Conservation (phyloP, 2,113 vertebrate genomes). For the Chloebia gouldiae region DNA sequence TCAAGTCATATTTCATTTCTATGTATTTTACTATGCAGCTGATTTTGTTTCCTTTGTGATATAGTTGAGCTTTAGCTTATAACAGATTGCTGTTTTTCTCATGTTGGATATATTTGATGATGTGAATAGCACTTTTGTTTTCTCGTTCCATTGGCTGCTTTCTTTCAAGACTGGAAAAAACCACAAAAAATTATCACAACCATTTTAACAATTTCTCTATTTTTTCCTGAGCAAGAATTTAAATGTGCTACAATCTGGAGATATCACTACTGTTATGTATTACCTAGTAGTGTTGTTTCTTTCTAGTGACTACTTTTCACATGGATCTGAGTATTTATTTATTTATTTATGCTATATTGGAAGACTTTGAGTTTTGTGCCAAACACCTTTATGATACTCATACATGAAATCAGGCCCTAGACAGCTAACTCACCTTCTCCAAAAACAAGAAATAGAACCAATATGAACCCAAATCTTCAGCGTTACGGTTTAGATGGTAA, state of each 20-base stretch:
- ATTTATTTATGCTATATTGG: not conserved
- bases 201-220: not conserved
- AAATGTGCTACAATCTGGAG: not conserved
- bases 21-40: not conserved
- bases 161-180: not conserved
- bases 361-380: not conserved
- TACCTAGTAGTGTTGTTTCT: not conserved
- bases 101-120: not conserved
- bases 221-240: not conserved
- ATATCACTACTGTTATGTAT: not conserved
- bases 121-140: not conserved
- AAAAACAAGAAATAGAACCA: not conserved
- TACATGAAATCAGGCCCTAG: not conserved
- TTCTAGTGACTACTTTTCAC: not conserved
- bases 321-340: not conserved
- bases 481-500: not conserved
- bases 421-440: not conserved
- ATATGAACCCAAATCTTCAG: not conserved
- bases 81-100: not conserved
- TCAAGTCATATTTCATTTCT: not conserved
- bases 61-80: not conserved
- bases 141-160: not conserved
- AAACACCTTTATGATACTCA: not conserved
- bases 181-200: fast-evolving
- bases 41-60: not conserved